Percentiles rank a stretch among this genome's conserved stretches.
These are phyloP conservation scores for Eulemur mongoz DNA, from an alignment of 2,797 vertebrate species.

Conservation along the genomic window DNA sequence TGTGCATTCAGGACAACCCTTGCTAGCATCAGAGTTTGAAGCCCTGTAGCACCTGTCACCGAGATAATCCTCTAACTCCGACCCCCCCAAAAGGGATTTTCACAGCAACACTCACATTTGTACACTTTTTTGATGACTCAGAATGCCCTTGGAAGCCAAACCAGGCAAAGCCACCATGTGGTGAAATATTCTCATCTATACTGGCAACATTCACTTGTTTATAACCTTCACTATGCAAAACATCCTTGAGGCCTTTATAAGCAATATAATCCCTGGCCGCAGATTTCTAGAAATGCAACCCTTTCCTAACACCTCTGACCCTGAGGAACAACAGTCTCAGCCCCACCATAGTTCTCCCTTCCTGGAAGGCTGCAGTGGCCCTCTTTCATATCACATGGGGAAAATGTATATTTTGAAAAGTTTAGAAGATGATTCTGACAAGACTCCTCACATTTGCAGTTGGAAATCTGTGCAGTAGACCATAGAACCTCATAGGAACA, in stretches of 20 bases:
- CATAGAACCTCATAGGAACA: neutral
- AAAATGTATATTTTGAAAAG: neutral
- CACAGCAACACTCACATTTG: neutral
- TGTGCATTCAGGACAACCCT: neutral
- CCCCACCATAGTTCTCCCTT: neutral
- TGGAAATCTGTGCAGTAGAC: neutral
- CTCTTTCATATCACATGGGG: too few species aligned
- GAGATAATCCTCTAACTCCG: neutral
- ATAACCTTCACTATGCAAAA: neutral
- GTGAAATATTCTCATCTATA: neutral
- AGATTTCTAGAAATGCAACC: neutral
- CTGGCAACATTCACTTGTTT: neutral
- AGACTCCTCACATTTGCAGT: neutral
- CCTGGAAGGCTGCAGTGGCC: neutral
- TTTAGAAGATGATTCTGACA: neutral
- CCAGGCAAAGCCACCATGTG: neutral
- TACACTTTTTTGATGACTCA: neutral
- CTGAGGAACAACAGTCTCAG: neutral
- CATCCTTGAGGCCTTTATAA: neutral
- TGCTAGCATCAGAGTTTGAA: neutral
- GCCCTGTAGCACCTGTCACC: neutral
- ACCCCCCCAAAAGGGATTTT: neutral
- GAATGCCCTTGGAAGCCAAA: slow-evolving; percentile 13
- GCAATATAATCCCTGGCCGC: neutral
- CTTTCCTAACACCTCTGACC: neutral